Evolutionary conservation across 2,888 invertebrate species (phyloP), one percentile per base, ranked within the genome.

Genomic region (Drosophila merina): DNA sequence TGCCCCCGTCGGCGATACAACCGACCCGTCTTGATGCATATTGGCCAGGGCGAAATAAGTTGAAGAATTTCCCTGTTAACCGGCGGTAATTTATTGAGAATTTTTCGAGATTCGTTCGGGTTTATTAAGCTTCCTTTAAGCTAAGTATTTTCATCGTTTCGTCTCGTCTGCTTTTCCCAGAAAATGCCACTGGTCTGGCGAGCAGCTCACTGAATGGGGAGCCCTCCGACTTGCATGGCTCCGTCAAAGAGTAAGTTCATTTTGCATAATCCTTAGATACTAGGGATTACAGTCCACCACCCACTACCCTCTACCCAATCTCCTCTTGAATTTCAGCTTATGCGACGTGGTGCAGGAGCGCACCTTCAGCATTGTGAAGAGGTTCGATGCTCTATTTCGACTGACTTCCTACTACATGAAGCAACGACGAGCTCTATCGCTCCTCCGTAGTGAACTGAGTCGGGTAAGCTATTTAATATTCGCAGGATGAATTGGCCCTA

Each of bases 381-480:
- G 89, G 6, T 88, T 82, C 58, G 88, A 89, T 75, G 77, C 86
- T 9, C 75, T 89, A 1, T 90, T 89, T 70, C 74, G 78, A 45
- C 63, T 90, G 14, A 83, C 87, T 14, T 80, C 88, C 0, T 77
- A 83, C 62, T 88, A 79, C 44, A 68, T 82, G 67, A 88, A 82
- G 57, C 90, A 89, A 62, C 70, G 81, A 3, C 58, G 76, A 2
- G 88, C 88, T 0, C 64, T 93, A 1, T 93, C 93, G 73, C 89
- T 78, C 40, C 86, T 88, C 6, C 72, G 73, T 4, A 74, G 60
- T 20, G 82, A 83, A 72, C 68, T 79, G 8, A 73, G 69, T 28
- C 72, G 74, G 6, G 89, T 87, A 52, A 75, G 77, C 66, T 36
- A n/a, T n/a, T 12, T n/a, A 8, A 2, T 1, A 1, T 0, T 0